These are phyloP conservation scores for Phrynocephalus forsythii DNA, from an alignment of 2,797 vertebrate genomes.

Conservation along the genomic window DNA sequence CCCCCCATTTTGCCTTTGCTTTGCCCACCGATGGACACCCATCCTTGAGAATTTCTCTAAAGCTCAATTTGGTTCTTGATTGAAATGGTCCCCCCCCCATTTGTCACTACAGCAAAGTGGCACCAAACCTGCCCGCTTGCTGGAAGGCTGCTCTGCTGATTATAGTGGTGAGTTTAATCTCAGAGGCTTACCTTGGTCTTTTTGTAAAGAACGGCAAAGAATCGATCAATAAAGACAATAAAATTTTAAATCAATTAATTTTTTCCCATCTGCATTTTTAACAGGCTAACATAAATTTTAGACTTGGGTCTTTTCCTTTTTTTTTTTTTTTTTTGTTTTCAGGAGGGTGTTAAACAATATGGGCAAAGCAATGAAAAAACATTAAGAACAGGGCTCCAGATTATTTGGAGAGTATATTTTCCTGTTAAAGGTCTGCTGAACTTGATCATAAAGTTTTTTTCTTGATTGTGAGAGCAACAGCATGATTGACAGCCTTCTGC, in stretches of 20 bases:
- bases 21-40: no score
- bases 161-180: background rate
- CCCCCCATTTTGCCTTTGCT: no score
- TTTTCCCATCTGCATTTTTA: background rate
- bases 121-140: background rate
- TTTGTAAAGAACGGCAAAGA: background rate
- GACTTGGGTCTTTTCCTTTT: background rate
- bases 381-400: background rate
- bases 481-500: background rate
- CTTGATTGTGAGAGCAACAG: background rate
- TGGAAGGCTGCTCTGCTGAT: background rate
- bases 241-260: background rate
- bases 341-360: constrained; percentile 9
- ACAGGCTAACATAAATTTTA: constrained; percentile 35
- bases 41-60: background rate
- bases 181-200: background rate
- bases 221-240: background rate
- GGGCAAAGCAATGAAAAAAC: background rate
- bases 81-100: background rate
- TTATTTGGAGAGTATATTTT: background rate
- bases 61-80: no score
- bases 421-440: background rate
- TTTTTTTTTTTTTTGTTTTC: constrained; percentile 18
- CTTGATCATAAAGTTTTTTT: background rate
- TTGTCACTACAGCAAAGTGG: background rate